Evolutionary conservation across 2,113 vertebrate species (phyloP).

Genomic region (Mustela nigripes): DNA sequence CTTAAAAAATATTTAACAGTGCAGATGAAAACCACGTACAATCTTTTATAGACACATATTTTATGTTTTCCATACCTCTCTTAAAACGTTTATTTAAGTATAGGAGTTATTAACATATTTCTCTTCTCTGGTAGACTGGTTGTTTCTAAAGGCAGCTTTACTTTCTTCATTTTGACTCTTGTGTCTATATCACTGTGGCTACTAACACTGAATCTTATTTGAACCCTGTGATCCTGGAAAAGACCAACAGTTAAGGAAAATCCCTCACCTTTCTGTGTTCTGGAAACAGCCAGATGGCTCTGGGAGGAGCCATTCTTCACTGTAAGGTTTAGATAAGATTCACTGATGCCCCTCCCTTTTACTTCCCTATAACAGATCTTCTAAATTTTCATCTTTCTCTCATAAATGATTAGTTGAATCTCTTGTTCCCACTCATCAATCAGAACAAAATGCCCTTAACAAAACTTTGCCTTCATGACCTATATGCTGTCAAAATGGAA

Average conservation of each 20-base stretch:
- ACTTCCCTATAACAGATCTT: not conserved
- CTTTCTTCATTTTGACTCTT: not conserved
- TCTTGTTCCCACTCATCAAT: not conserved
- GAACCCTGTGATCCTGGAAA: not conserved
- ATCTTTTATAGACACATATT: not conserved
- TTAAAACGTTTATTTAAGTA: not conserved
- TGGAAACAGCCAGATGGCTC: not conserved
- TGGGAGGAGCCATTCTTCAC: not conserved
- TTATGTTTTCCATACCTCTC: not conserved
- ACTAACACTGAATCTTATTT: not conserved
- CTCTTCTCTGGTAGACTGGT: not conserved
- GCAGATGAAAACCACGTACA: not conserved
- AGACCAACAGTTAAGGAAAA: not conserved
- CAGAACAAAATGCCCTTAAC: not conserved
- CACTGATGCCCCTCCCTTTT: not conserved
- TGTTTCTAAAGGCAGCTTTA: not conserved
- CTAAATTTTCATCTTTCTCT: not conserved
- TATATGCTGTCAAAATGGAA: not conserved
- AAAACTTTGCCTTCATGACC: not conserved
- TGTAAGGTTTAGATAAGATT: not conserved
- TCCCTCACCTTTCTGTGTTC: not conserved
- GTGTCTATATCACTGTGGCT: not conserved
- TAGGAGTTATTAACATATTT: not conserved
- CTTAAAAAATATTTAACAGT: not conserved
- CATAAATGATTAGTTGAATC: not conserved